Base-by-base conservation (phyloP, 92 coral and sea anemone genomes). In the Chrysogorgia sp. region DNA sequence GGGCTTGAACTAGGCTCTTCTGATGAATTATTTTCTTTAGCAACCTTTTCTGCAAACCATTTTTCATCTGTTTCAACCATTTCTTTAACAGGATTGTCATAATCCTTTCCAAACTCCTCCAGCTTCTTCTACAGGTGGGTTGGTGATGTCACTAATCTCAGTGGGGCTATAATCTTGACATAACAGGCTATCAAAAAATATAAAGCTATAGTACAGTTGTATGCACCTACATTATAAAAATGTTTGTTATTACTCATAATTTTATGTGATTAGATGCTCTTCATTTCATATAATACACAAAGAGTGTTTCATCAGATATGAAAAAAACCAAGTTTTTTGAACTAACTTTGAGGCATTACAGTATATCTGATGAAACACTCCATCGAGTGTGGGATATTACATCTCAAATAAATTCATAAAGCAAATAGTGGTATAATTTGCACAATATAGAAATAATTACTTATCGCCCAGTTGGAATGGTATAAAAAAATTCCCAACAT, bases 171-270 rank as follows among this genome's bases (percentile, higher is more conserved):
- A 64, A 64, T 32, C 49, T 64, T 58, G 71, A 32, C 71, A 64
- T 64, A 32, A 23, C n/a, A n/a, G n/a, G n/a, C n/a, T n/a, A n/a
- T n/a, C n/a, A n/a, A n/a, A n/a, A n/a, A n/a, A n/a, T n/a, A n/a
- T n/a, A n/a, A n/a, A n/a, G n/a, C n/a, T n/a, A n/a, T n/a, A n/a
- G n/a, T n/a, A n/a, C n/a, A 79, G 48, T 12, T 87, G 64, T 66
- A 91, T 78, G 59, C 84, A 84, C 63, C 86, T 86, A 58, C 82
- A n/a, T n/a, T 52, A 58, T 34, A 30, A 58, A 41, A 12, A 35
- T n/a, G n/a, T n/a, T n/a, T n/a, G n/a, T n/a, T n/a, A n/a, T n/a
- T n/a, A n/a, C n/a, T n/a, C n/a, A n/a, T n/a, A n/a, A n/a, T n/a
- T n/a, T n/a, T n/a, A n/a, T n/a, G n/a, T n/a, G n/a, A n/a, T n/a